Evolutionary conservation across 23 tunicate species (phyloP).

Genomic region (Botrylloides violaceus): DNA sequence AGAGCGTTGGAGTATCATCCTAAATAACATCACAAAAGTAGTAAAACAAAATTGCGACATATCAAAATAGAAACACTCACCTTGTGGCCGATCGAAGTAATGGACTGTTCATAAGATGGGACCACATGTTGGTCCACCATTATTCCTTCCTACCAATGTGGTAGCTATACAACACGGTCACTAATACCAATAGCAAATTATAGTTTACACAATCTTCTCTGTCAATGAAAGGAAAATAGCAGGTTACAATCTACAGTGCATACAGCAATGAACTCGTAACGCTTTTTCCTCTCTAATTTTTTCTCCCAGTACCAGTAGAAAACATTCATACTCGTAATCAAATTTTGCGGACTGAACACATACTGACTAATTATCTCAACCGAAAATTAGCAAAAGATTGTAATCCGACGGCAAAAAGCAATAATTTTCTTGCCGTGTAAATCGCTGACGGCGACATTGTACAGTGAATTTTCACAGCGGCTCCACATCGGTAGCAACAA

Average conservation of each 20-base stretch:
- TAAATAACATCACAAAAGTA: neutral
- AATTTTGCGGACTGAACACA: neutral
- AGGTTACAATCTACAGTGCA: too few species aligned
- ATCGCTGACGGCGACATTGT: slow-evolving; percentile 1
- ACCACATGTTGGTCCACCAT: slow-evolving; percentile 85
- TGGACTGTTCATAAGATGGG: slow-evolving; percentile 66
- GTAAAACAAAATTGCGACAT: neutral
- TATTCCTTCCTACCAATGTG: too few species aligned
- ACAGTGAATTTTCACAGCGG: too few species aligned
- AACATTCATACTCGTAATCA: neutral
- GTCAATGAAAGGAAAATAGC: too few species aligned
- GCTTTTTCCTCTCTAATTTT: too few species aligned
- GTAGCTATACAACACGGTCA: neutral
- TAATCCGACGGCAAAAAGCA: neutral
- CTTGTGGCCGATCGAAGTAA: slow-evolving; percentile 50
- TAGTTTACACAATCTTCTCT: too few species aligned
- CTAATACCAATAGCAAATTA: too few species aligned
- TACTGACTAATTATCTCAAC: neutral
- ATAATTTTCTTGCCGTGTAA: neutral
- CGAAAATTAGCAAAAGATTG: neutral
- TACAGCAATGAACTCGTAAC: too few species aligned
- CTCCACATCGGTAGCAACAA: too few species aligned
- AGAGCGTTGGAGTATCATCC: slow-evolving; percentile 20
- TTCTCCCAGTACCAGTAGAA: too few species aligned
- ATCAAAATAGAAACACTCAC: slow-evolving; percentile 30